Percentiles rank a stretch among this genome's conserved stretches.
phyloP scores from a whole-genome alignment of 2,888 invertebrate genomes.

The Clivina fossor region DNA sequence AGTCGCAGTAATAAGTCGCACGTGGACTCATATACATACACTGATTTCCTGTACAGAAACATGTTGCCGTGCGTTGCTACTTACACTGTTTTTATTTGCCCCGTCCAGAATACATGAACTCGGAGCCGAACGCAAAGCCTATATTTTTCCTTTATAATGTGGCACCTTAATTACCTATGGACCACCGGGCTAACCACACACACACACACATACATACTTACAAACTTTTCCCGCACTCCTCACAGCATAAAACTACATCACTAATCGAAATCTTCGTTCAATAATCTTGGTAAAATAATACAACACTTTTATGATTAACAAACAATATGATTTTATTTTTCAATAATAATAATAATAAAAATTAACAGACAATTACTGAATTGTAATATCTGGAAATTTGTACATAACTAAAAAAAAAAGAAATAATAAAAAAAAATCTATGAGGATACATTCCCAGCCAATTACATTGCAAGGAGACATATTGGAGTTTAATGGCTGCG shows the following conservation, averaged over 20 bases:
- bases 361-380: slow-evolving; percentile 24
- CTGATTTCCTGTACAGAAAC: background rate
- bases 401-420: slow-evolving; percentile 28
- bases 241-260: slow-evolving; percentile 18
- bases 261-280: no score
- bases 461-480: slow-evolving; percentile 6
- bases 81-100: slow-evolving; percentile 33
- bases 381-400: slow-evolving; percentile 31
- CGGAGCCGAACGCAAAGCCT: slow-evolving; percentile 35
- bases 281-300: slow-evolving; percentile 44
- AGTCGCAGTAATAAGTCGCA: no score
- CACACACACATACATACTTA: no score
- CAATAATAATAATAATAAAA: slow-evolving; percentile 31
- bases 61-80: slow-evolving; percentile 8
- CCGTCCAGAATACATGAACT: slow-evolving; percentile 23
- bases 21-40: background rate
- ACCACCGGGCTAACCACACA: slow-evolving; percentile 44
- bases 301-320: slow-evolving; percentile 40
- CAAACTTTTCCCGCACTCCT: slow-evolving; percentile 5
- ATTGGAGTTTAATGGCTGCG: no score
- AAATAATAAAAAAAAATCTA: slow-evolving; percentile 6
- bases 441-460: background rate
- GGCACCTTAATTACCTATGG: slow-evolving; percentile 49
- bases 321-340: slow-evolving; percentile 40
- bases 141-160: slow-evolving; percentile 49